Evolutionary conservation across 1,140 invertebrate genomes (phyloP).

Genomic region (Pissodes strobi): DNA sequence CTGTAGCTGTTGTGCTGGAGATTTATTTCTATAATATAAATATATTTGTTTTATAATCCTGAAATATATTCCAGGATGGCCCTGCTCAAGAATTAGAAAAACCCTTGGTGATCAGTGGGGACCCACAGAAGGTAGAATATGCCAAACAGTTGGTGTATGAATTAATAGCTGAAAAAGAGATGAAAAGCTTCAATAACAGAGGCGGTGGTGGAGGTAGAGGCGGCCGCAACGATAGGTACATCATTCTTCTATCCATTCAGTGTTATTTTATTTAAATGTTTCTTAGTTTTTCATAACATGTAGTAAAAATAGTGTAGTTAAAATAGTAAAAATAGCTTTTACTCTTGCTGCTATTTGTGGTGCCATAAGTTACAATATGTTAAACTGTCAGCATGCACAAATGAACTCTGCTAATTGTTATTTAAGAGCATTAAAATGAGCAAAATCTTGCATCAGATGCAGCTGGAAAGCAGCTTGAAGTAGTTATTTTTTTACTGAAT

Average conservation of each 20-base stretch:
- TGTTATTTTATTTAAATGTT: background rate
- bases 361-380: too few species aligned
- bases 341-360: too few species aligned
- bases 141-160: conserved; percentile 95
- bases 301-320: too few species aligned
- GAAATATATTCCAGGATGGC: conserved; percentile 74
- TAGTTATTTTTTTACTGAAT: too few species aligned
- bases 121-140: conserved; percentile 90
- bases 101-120: conserved; percentile 92
- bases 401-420: too few species aligned
- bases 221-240: conserved; percentile 31
- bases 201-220: conserved; percentile 57
- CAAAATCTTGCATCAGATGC: too few species aligned
- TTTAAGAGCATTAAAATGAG: too few species aligned
- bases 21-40: background rate
- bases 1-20: background rate
- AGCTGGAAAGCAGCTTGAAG: too few species aligned
- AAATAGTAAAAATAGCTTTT: too few species aligned
- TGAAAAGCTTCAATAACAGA: conserved; percentile 66
- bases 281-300: background rate
- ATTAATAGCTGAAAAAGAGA: conserved; percentile 86
- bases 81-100: conserved; percentile 86
- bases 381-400: too few species aligned
- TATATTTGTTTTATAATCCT: background rate
- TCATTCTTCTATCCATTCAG: background rate